phyloP scores from a whole-genome alignment of 2,797 vertebrate genomes.

The Rhinichthys osculus region DNA sequence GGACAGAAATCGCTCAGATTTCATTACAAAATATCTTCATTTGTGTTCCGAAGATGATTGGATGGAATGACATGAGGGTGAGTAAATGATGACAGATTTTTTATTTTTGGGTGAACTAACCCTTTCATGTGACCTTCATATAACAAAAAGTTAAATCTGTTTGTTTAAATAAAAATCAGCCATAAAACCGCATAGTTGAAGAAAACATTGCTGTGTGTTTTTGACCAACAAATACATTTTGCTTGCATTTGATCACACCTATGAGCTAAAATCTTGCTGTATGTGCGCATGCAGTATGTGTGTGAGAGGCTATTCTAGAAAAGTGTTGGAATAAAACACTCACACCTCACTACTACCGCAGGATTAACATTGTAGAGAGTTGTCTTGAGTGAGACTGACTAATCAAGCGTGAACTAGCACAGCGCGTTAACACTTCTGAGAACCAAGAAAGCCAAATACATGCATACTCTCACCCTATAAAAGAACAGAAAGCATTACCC shows the following conservation, averaged over 20 bases:
- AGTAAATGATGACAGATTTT: neutral
- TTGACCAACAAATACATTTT: neutral
- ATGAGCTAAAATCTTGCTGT: neutral
- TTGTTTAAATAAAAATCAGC: neutral
- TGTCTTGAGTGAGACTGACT: slow-evolving; percentile 53
- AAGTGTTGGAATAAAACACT: slow-evolving; percentile 62
- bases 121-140: neutral
- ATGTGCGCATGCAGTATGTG: slow-evolving; percentile 25
- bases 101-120: neutral
- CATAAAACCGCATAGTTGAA: neutral
- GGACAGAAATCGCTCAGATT: neutral
- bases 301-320: slow-evolving; percentile 23
- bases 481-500: slow-evolving; percentile 56
- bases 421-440: slow-evolving; percentile 66
- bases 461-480: slow-evolving; percentile 11
- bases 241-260: neutral
- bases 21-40: neutral
- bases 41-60: neutral
- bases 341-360: slow-evolving; percentile 60
- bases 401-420: slow-evolving; percentile 65
- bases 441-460: slow-evolving; percentile 59
- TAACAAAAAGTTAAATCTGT: neutral
- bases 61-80: neutral
- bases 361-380: slow-evolving; percentile 71
- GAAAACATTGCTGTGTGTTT: neutral